Evolutionary conservation across 2,797 vertebrate species (phyloP), one percentile per base, ranked within the genome.

Genomic region (Morus bassanus): DNA sequence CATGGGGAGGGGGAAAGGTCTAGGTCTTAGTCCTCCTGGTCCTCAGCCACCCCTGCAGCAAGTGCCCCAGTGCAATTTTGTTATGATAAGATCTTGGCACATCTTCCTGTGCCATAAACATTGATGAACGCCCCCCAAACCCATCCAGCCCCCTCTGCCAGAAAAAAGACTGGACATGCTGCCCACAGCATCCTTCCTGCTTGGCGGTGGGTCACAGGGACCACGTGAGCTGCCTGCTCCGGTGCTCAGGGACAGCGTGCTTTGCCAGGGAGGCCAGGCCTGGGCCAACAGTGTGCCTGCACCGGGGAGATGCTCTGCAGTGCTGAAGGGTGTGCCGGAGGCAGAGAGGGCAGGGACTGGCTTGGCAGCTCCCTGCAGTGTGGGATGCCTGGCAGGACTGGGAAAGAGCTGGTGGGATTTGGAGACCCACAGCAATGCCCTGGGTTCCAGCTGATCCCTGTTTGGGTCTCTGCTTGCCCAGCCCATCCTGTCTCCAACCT

Each of bases 181-280:
- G 50, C 17, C 30, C n/a, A 57, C 18, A 53, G 54, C 54, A 51
- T 18, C 41, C 23, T n/a, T 46, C 30, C 57, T 18, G 51, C 23
- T 31, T 23, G 57, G 33, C 1, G 3, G 18, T 22, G 24, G 46
- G 46, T 37, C 33, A 24, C 24, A 6, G 72, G 33, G 18, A 35
- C 5, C 0, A 1, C 0, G 6, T 17, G 22, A 53, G 27, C 39
- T 31, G 45, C 76, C 27, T 25, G 25, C 28, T 46, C 18, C 15
- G 30, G 15, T 74, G 51, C 43, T 43, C 21, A 9, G 24, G 41
- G 48, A 37, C n/a, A 21, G 13, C 13, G 19, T 16, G 21, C 33
- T 22, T 59, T 33, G 19, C 70, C 9, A 37, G 50, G 21, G 22
- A 51, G n/a, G 57, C 35, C 70, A 45, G 50, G 18, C 10, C 16